Evolutionary conservation across 2,888 invertebrate genomes (phyloP).

Genomic region (Eupithecia tripunctaria): DNA sequence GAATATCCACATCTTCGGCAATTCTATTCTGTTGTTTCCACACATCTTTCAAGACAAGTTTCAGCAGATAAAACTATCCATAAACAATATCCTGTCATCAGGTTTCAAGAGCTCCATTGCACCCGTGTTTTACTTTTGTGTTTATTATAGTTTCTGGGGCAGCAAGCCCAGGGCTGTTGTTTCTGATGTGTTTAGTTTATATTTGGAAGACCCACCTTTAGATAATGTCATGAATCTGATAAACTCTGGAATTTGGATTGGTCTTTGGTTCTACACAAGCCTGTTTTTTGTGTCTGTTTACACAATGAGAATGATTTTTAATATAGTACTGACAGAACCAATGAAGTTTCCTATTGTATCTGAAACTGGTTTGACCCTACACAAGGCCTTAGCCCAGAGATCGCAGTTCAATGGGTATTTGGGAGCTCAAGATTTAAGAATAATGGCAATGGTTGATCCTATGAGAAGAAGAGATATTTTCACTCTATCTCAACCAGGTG

Average conservation of each 20-base stretch:
- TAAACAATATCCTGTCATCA: conserved; percentile 83
- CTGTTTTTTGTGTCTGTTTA: conserved; percentile 89
- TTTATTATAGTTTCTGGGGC: conserved; percentile 87
- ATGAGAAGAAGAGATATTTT: conserved; percentile 87
- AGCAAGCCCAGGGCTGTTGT: conserved; percentile 79
- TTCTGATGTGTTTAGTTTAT: conserved; percentile 80
- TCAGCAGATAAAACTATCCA: conserved; percentile 85
- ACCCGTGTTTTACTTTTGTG: conserved; percentile 86
- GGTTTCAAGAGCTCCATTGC: conserved; percentile 85
- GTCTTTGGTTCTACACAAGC: conserved; percentile 88
- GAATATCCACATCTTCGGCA: conserved; percentile 82
- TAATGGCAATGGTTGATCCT: conserved; percentile 86
- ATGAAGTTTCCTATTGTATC: conserved; percentile 86
- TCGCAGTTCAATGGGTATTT: conserved; percentile 89
- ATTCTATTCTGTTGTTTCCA: conserved; percentile 86
- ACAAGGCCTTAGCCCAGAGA: conserved; percentile 85
- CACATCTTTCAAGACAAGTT: conserved; percentile 89
- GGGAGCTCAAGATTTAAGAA: conserved; percentile 89
- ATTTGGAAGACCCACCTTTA: conserved; percentile 80
- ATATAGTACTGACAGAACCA: conserved; percentile 88
- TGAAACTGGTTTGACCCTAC: conserved; percentile 79
- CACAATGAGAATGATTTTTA: conserved; percentile 88
- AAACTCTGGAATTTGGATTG: conserved; percentile 82
- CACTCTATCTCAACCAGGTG: conserved; percentile 91
- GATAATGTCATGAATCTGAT: conserved; percentile 78